phyloP scores from a whole-genome alignment of 1,140 invertebrate species.

The Brachionus manjavacas region DNA sequence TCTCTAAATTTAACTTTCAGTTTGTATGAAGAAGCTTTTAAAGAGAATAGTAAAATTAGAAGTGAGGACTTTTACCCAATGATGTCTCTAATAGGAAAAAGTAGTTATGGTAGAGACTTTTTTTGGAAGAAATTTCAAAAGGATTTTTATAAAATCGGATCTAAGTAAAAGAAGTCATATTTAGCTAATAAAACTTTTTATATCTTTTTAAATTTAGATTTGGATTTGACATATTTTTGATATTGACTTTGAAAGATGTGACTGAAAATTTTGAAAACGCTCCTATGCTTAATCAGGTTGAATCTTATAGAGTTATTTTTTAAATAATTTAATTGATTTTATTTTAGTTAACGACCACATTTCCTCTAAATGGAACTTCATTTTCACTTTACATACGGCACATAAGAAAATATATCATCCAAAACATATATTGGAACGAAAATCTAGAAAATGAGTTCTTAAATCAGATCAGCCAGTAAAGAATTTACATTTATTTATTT shows the following conservation, averaged over 20 bases:
- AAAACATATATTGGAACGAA: slow-evolving; percentile 8
- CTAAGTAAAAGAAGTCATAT: background rate
- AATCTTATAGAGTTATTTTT: background rate
- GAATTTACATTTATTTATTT: background rate
- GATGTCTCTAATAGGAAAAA: slow-evolving; percentile 11
- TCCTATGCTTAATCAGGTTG: background rate
- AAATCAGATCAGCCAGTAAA: background rate
- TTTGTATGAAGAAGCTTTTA: slow-evolving; percentile 24
- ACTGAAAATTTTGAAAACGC: slow-evolving; percentile 17
- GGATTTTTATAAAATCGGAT: background rate
- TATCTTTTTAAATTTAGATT: background rate
- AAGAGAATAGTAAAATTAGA: slow-evolving; percentile 1
- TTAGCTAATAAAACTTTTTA: background rate
- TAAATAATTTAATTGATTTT: background rate
- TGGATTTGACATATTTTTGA: slow-evolving; percentile 9
- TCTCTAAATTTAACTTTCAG: background rate
- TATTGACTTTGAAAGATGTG: background rate
- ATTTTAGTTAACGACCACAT: background rate
- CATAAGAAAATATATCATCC: background rate
- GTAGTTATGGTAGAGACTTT: background rate
- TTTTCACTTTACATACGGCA: background rate
- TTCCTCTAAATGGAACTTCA: background rate
- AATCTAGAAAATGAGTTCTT: background rate
- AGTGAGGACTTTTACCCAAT: slow-evolving; percentile 13
- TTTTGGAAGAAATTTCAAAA: slow-evolving; percentile 22